A percentile compares a stretch with the other conserved stretches of the same genome.
Evolutionary conservation across 1,140 invertebrate genomes (phyloP).

Genomic region (Macrosteles quadrilineatus): DNA sequence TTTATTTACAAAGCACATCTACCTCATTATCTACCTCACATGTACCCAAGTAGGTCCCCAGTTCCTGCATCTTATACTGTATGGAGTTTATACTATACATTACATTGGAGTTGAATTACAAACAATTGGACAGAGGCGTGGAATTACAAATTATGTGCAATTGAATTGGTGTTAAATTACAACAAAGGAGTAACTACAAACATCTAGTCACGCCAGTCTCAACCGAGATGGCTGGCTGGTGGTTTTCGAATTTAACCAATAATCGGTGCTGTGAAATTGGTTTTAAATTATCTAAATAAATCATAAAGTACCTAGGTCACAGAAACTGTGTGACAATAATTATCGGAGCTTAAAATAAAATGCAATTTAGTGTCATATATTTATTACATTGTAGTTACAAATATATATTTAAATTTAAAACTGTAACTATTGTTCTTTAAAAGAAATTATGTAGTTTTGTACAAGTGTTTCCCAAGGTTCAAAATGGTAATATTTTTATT

Average conservation of each 20-base stretch:
- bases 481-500: neutral
- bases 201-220: conserved; percentile 13
- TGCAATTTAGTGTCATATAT: conserved; percentile 23
- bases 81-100: neutral
- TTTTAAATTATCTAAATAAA: conserved; percentile 19
- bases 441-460: conserved; percentile 7
- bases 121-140: conserved; percentile 14
- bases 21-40: conserved; percentile 1
- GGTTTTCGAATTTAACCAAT: conserved; percentile 28
- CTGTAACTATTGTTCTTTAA: neutral
- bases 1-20: neutral
- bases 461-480: neutral
- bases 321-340: conserved; percentile 27
- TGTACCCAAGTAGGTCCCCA: neutral
- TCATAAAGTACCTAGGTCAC: conserved; percentile 19
- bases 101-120: conserved; percentile 23
- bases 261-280: conserved; percentile 28
- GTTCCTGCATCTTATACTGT: neutral
- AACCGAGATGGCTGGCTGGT: neutral
- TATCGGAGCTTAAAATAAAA: conserved; percentile 27
- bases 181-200: conserved; percentile 24
- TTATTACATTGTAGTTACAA: neutral
- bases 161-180: conserved; percentile 30
- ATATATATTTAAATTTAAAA: neutral
- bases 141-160: conserved; percentile 26